These are phyloP conservation scores for Conus ventricosus DNA, from an alignment of 1,140 invertebrate species.

Conservation along the genomic window DNA sequence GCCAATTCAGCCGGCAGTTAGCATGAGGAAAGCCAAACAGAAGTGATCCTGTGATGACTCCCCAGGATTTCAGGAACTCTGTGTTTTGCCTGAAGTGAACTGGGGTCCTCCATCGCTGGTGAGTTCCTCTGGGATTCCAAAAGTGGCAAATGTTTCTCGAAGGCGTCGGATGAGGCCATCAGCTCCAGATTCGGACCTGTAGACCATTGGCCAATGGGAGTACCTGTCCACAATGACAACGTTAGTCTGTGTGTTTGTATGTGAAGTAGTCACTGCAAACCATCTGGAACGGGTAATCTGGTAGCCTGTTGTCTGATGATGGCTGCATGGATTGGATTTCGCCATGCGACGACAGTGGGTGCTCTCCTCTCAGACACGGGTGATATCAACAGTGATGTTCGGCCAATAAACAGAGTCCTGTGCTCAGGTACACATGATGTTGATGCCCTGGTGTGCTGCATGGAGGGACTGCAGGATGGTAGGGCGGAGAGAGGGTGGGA, in stretches of 20 bases:
- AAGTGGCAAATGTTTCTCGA: conserved; percentile 46
- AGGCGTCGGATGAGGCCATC: background rate
- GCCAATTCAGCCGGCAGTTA: too few species aligned
- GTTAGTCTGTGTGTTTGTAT: too few species aligned
- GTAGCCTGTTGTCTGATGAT: too few species aligned
- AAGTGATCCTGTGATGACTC: too few species aligned
- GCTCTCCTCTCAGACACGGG: conserved; percentile 16
- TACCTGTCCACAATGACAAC: too few species aligned
- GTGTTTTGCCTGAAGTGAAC: conserved; percentile 41
- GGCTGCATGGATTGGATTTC: too few species aligned
- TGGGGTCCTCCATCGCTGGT: conserved; percentile 43
- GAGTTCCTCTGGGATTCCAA: conserved; percentile 48
- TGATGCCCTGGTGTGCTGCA: conserved; percentile 44
- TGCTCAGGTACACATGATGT: conserved; percentile 43
- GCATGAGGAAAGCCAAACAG: too few species aligned
- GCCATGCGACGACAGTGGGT: background rate
- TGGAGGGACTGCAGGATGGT: conserved; percentile 28
- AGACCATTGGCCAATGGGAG: too few species aligned
- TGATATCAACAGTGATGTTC: conserved; percentile 30
- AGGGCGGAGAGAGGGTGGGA: background rate
- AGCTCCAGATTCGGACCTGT: too few species aligned
- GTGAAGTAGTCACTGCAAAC: too few species aligned
- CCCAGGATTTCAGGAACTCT: conserved; percentile 36
- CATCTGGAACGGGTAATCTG: too few species aligned
- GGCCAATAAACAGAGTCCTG: conserved; percentile 31